A percentile compares a stretch with the other conserved stretches of the same genome.
phyloP scores from a whole-genome alignment of 2,888 invertebrate species.

The Polylopha cassiicola region DNA sequence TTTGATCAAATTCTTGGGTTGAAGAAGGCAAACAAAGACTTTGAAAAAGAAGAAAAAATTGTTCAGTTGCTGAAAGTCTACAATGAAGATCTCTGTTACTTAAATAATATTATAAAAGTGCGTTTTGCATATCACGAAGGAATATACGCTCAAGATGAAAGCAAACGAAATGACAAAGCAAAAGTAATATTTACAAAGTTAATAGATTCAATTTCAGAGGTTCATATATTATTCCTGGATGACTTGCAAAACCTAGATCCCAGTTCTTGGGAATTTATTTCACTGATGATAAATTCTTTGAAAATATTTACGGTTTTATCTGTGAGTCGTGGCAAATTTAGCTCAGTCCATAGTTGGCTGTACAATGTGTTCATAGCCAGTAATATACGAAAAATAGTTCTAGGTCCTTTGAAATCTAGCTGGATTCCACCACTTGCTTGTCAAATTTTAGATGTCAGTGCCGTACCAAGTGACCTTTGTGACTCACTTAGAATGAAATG shows the following conservation, averaged over 20 bases:
- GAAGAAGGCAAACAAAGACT: conserved; percentile 52
- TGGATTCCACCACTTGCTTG: conserved; percentile 75
- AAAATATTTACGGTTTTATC: conserved; percentile 57
- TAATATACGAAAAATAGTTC: conserved; percentile 57
- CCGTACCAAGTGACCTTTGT: conserved; percentile 72
- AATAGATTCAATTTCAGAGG: conserved; percentile 45
- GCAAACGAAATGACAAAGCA: conserved; percentile 52
- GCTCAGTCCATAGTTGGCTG: conserved; percentile 54
- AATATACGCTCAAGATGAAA: conserved; percentile 51
- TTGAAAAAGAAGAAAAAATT: conserved; percentile 63
- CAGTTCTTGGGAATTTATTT: conserved; percentile 62
- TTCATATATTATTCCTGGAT: conserved; percentile 63
- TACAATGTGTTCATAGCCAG: conserved; percentile 59
- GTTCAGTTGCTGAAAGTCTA: conserved; percentile 45
- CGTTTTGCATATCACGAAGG: conserved; percentile 68
- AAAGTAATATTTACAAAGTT: conserved; percentile 56
- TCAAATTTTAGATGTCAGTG: conserved; percentile 77
- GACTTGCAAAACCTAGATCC: conserved; percentile 70
- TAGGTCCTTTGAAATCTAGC: conserved; percentile 54
- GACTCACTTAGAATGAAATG: conserved; percentile 62
- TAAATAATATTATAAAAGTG: conserved; percentile 73
- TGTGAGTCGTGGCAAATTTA: conserved; percentile 59
- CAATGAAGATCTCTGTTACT: conserved; percentile 69
- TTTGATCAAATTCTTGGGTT: conserved; percentile 57
- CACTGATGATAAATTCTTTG: conserved; percentile 45